These are phyloP conservation scores for Rhodinocichla rosea DNA, from an alignment of 2,113 vertebrate genomes.

Conservation along the genomic window DNA sequence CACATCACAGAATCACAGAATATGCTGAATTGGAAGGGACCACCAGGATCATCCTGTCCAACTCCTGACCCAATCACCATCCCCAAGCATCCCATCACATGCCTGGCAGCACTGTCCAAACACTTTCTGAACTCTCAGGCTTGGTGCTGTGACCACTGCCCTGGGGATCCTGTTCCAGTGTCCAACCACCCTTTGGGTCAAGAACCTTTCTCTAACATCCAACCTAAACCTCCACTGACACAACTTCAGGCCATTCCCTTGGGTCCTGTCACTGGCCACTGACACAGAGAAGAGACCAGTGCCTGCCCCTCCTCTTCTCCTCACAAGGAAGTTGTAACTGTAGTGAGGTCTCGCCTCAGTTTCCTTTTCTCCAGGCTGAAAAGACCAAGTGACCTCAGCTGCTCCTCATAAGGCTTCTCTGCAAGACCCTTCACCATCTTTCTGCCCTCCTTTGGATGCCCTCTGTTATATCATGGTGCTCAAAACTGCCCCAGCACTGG, in stretches of 20 bases:
- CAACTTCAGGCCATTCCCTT: neutral
- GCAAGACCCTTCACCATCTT: neutral
- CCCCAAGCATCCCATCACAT: neutral
- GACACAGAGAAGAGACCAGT: neutral
- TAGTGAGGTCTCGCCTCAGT: neutral
- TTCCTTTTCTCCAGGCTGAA: neutral
- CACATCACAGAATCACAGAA: neutral
- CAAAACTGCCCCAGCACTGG: fast-evolving
- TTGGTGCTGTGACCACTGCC: neutral
- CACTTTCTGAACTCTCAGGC: neutral
- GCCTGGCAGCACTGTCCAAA: neutral
- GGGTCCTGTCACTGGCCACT: neutral
- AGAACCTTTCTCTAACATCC: neutral
- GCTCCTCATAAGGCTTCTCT: neutral
- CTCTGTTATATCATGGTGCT: neutral
- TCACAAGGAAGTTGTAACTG: neutral
- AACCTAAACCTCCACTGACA: neutral
- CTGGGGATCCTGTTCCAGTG: neutral
- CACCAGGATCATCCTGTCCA: neutral
- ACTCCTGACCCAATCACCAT: neutral
- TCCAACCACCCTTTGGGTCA: neutral
- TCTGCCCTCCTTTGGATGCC: neutral
- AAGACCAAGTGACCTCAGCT: neutral
- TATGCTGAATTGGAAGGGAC: neutral
- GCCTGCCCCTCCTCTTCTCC: neutral